A percentile compares a stretch with the other conserved stretches of the same genome.
Evolutionary conservation across 2,888 invertebrate genomes (phyloP).

Genomic region (Argynnis bischoffii): DNA sequence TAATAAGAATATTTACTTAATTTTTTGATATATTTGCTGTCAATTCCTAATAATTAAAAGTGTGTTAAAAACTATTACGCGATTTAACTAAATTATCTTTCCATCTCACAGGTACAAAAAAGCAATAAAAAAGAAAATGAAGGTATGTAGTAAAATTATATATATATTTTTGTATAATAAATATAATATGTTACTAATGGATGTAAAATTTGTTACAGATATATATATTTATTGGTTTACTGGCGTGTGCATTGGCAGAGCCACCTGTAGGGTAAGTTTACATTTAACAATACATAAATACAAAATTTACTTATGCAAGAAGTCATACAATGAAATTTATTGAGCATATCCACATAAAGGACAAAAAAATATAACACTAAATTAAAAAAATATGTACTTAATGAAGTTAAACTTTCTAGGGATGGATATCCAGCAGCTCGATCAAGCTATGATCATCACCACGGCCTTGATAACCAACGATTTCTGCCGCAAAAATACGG

Average conservation of each 20-base stretch:
- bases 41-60: no score
- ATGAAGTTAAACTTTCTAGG: conserved; percentile 45
- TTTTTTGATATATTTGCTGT: no score
- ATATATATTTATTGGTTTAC: conserved; percentile 55
- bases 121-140: conserved; percentile 8
- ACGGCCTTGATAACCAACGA: conserved; percentile 42
- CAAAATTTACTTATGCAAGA: background rate
- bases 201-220: conserved; percentile 52
- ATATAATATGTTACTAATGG: background rate
- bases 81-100: no score
- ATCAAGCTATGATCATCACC: conserved; percentile 45
- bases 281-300: background rate
- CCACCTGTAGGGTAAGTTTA: conserved; percentile 67
- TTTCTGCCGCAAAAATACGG: conserved; percentile 51
- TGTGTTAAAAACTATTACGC: no score
- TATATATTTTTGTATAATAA: no score
- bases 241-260: conserved; percentile 57
- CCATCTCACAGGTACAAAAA: background rate
- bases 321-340: no score
- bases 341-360: no score
- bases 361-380: no score
- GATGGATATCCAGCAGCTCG: conserved; percentile 60
- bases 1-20: background rate
- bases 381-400: background rate
- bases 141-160: conserved; percentile 16